Conservation (phyloP, 2,113 vertebrate species). For the Camelus bactrianus region DNA sequence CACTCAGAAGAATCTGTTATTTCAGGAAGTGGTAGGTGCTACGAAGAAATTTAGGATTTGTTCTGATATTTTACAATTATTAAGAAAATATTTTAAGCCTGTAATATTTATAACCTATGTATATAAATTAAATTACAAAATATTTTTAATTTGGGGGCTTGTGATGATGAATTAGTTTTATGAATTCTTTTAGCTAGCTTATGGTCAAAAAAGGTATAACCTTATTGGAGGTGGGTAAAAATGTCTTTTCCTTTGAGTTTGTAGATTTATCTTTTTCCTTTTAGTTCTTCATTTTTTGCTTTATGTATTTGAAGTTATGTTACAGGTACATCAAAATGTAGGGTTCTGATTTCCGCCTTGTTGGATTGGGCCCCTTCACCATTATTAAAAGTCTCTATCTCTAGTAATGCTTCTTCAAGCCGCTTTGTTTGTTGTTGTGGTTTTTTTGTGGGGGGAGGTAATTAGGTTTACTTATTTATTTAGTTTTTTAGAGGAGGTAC, state of each 20-base stretch:
- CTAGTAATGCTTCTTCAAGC: neutral
- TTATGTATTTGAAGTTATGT: constrained; percentile 35
- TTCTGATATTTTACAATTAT: constrained; percentile 44
- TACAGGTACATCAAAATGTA: neutral
- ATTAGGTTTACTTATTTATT: too few relatives aligned
- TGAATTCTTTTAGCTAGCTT: neutral
- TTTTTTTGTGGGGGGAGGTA: too few relatives aligned
- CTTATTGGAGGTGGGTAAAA: neutral
- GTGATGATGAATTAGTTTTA: constrained; percentile 16
- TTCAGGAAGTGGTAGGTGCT: neutral
- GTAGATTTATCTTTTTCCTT: constrained; percentile 13
- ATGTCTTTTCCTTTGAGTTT: neutral
- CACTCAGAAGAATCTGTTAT: neutral
- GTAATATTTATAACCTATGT: neutral
- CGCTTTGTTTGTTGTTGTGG: neutral
- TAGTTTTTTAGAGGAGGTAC: too few relatives aligned
- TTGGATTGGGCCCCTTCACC: neutral
- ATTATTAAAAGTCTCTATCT: neutral
- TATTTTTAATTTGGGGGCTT: neutral
- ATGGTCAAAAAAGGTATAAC: neutral
- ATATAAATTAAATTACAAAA: neutral
- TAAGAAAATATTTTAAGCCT: constrained; percentile 4
- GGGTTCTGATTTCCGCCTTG: neutral
- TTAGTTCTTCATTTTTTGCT: neutral
- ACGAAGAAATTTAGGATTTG: neutral